Evolutionary conservation across 35 echinoderm and acorn worm genomes (phyloP).

Genomic region (Amphiura filiformis): DNA sequence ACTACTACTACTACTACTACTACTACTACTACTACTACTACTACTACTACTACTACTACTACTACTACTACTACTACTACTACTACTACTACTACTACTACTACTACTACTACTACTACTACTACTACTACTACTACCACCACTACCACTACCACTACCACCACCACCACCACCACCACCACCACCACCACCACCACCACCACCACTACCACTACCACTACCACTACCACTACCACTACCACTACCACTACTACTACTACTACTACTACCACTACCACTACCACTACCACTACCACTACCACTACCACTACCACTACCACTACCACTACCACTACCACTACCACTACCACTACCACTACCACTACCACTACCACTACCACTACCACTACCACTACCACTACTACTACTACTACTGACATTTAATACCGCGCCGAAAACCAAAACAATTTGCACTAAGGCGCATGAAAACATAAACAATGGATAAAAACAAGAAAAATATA

Average conservation of each 20-base stretch:
- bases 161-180: no score
- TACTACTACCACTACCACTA: slow-evolving; percentile 8
- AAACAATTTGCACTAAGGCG: no score
- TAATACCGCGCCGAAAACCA: no score
- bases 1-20: not conserved
- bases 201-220: not conserved
- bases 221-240: no score
- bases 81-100: no score
- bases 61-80: not conserved
- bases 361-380: slow-evolving; percentile 8
- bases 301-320: slow-evolving; percentile 8
- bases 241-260: slow-evolving; percentile 8
- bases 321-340: slow-evolving; percentile 8
- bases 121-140: not conserved
- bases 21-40: not conserved
- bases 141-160: slow-evolving; percentile 8
- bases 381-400: not conserved
- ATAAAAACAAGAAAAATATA: no score
- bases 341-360: no score
- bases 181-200: no score
- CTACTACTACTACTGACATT: not conserved
- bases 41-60: not conserved
- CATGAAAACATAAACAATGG: no score
- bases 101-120: not conserved
- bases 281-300: no score